Evolutionary conservation across 2,113 vertebrate genomes (phyloP).

Genomic region (Aspiorhynchus laticeps): DNA sequence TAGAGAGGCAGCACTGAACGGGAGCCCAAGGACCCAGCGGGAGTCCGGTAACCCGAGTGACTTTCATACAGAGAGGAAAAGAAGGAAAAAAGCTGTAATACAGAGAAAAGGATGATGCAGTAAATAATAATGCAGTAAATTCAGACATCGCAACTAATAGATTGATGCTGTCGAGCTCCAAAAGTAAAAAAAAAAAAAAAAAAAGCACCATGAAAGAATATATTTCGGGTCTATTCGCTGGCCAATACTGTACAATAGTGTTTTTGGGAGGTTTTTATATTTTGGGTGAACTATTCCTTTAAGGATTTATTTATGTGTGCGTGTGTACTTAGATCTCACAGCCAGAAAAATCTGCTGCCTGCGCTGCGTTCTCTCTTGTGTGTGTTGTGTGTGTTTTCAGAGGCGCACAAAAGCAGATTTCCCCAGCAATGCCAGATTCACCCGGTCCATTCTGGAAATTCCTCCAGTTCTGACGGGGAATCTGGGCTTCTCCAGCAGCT

Average conservation of each 20-base stretch:
- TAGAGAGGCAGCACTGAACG: conserved; percentile 5
- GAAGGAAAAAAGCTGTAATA: not conserved
- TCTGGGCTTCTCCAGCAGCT: not conserved
- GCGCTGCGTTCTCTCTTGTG: not conserved
- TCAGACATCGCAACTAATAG: not conserved
- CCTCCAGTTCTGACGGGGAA: conserved; percentile 8
- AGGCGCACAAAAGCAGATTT: conserved; percentile 9
- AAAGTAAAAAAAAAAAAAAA: not conserved
- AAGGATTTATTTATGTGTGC: not conserved
- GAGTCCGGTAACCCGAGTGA: conserved; percentile 17
- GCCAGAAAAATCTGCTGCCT: not conserved
- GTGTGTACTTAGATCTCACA: conserved; percentile 16
- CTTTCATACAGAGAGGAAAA: not conserved
- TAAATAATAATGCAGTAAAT: not conserved
- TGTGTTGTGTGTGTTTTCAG: not conserved
- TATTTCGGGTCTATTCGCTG: not conserved
- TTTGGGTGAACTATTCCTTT: not conserved
- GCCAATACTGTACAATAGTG: not conserved
- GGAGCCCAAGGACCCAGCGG: conserved; percentile 12
- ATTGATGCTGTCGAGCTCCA: not conserved
- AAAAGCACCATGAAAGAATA: not conserved
- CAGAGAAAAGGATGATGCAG: not conserved
- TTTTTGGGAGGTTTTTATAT: not conserved
- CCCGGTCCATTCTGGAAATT: conserved; percentile 19
- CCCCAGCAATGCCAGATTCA: conserved; percentile 30